Evolutionary conservation across 2,797 vertebrate species (phyloP).

Genomic region (Neomorphus geoffroyi): DNA sequence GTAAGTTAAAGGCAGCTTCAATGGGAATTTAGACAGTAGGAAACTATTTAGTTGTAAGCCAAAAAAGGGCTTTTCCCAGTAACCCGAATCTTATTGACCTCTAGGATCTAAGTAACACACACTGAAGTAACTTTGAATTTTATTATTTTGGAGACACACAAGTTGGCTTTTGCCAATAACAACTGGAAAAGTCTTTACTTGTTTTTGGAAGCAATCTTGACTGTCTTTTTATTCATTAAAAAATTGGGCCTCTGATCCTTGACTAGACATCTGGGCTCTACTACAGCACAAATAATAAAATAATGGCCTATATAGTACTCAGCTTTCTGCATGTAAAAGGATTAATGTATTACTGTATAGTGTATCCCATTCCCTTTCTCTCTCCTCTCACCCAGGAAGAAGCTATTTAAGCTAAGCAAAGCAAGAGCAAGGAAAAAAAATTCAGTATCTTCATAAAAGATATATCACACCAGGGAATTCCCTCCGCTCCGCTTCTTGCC

Average conservation of each 20-base stretch:
- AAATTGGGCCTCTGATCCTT: neutral
- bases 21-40: neutral
- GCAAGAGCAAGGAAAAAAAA: neutral
- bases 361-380: neutral
- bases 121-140: conserved; percentile 15
- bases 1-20: neutral
- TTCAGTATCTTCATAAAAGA: neutral
- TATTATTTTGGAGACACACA: conserved; percentile 41
- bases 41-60: neutral
- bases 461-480: neutral
- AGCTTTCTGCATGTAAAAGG: neutral
- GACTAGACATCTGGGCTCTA: neutral
- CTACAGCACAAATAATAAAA: neutral
- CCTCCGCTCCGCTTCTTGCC: neutral
- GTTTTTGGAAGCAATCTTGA: conserved; percentile 17
- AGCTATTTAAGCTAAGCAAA: neutral
- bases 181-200: conserved; percentile 53
- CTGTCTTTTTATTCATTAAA: neutral
- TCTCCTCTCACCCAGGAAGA: neutral
- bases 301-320: neutral
- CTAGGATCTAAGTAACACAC: neutral
- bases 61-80: neutral
- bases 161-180: conserved; percentile 17
- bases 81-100: conserved; percentile 7
- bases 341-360: neutral